phyloP scores from a whole-genome alignment of 1,140 invertebrate species.

The Dreissena polymorpha region DNA sequence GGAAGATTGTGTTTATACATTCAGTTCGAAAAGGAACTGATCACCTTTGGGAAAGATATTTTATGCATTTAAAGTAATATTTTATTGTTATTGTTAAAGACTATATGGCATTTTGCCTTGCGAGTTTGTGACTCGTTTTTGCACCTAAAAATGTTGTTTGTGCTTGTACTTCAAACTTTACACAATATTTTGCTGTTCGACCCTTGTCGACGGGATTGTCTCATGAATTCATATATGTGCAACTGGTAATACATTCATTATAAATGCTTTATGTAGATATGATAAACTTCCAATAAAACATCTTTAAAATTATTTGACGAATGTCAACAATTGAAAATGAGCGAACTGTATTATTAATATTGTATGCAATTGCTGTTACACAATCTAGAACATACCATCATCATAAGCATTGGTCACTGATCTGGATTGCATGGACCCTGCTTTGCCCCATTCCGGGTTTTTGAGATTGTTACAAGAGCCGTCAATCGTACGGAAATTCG shows the following conservation, averaged over 20 bases:
- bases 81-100: background rate
- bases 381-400: slow-evolving; percentile 18
- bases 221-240: too few species aligned
- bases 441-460: slow-evolving; percentile 35
- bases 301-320: too few species aligned
- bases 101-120: background rate
- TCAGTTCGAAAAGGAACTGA: too few species aligned
- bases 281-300: too few species aligned
- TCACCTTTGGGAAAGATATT: too few species aligned
- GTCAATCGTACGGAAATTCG: slow-evolving; percentile 27
- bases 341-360: too few species aligned
- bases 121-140: background rate
- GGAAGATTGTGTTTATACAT: too few species aligned
- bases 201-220: background rate
- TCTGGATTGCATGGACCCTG: slow-evolving; percentile 1
- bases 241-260: background rate
- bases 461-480: slow-evolving; percentile 44
- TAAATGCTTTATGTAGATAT: too few species aligned
- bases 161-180: background rate
- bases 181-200: background rate
- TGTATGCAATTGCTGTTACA: too few species aligned
- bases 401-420: slow-evolving; percentile 18
- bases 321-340: too few species aligned
- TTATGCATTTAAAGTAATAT: too few species aligned
- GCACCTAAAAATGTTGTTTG: background rate